Base-by-base conservation (phyloP, 2,888 invertebrate genomes). In the Drosophila merina region DNA sequence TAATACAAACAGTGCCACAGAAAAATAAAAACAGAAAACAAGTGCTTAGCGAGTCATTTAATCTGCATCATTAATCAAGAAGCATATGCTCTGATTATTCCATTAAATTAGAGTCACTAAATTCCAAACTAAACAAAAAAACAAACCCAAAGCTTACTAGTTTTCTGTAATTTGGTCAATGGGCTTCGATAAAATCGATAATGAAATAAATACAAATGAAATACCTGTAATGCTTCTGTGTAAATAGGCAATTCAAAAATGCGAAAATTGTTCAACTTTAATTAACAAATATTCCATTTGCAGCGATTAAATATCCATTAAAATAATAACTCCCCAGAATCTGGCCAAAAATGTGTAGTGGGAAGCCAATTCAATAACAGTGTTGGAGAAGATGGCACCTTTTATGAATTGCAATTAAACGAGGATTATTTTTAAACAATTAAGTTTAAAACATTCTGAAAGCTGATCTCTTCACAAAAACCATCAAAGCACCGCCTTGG, bases 11-110 rank as follows among this genome's bases (percentile, higher is more conserved):
- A 64, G 60, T 49, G 56, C 49, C 38, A 63, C 25, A 20, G 42
- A 66, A 51, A 44, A 70, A 60, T 33, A 5, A 28, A 14, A 57
- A 74, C 68, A 42, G 66, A 52, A 64, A 76, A 57, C 62, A 59
- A 42, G 36, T 57, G 63, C 62, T 47, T 51, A 48, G 57, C 59
- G 50, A 73, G 63, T 71, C 67, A 70, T 74, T 72, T 79, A 80
- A 83, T 77, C 76, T 80, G 72, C 80, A 76, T 83, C 77, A 77
- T 76, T 83, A 77, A 83, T 80, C 83, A 79, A 76, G 77, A 25
- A 55, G 57, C 45, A 76, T 64, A 75, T 51, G 67, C 58, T 63
- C 64, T 71, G 83, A 76, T 80, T 77, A 76, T 76, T 58, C 62
- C 42, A 56, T 56, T 67, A 56, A 52, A 69, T 71, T 71, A 69